Conservation (phyloP, 1,140 invertebrate species). For the Probaryconus sp. region DNA sequence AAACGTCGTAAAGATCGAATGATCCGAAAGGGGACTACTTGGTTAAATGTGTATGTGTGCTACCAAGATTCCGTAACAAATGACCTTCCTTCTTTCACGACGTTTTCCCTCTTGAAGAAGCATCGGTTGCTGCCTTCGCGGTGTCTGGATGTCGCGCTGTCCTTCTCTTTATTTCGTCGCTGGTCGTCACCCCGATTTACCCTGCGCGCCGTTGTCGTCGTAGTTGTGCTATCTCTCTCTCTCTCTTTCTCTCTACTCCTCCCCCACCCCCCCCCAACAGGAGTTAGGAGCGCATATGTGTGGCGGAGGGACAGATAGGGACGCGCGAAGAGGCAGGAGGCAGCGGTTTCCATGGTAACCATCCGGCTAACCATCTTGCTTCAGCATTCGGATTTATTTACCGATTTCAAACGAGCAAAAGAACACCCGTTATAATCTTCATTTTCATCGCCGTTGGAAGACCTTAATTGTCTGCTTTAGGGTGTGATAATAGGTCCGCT, state of each 20-base stretch:
- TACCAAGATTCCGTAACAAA: conserved; percentile 58
- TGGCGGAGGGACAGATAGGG: conserved; percentile 13
- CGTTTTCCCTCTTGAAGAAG: conserved; percentile 43
- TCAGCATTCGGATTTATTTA: conserved; percentile 57
- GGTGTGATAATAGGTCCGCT: no score
- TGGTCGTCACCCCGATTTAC: conserved; percentile 18
- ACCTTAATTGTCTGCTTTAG: no score
- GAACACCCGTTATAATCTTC: conserved; percentile 29
- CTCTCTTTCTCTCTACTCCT: background rate
- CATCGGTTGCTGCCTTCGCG: conserved; percentile 33
- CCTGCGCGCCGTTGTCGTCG: conserved; percentile 3
- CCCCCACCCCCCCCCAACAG: background rate
- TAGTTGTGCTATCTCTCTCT: background rate
- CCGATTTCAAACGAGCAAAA: conserved; percentile 42
- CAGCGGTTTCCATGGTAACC: conserved; percentile 46
- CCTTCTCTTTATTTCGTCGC: conserved; percentile 11
- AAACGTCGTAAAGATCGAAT: conserved; percentile 23
- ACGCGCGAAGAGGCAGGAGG: conserved; percentile 11
- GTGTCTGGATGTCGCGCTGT: conserved; percentile 2
- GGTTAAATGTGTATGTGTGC: conserved; percentile 28
- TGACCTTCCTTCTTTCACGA: conserved; percentile 44
- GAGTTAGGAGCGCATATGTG: conserved; percentile 19
- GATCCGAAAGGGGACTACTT: conserved; percentile 37
- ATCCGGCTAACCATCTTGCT: conserved; percentile 36
- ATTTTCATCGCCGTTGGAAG: background rate